A percentile compares a stretch with the other conserved stretches of the same genome.
Evolutionary conservation across 2,113 vertebrate species (phyloP).

Genomic region (Crotalus helleri): DNA sequence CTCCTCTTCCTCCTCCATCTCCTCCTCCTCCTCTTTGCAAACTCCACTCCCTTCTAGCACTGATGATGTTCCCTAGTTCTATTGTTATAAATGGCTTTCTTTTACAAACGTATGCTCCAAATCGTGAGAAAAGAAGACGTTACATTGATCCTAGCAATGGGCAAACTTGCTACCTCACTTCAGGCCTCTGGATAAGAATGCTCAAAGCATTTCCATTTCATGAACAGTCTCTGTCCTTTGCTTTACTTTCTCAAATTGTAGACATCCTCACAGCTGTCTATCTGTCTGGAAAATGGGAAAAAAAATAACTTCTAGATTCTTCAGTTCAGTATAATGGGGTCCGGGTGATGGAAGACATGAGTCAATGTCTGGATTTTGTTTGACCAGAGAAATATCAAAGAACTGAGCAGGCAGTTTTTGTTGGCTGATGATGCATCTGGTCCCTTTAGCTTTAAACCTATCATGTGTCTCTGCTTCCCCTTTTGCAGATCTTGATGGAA

Average conservation of each 20-base stretch:
- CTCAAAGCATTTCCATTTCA: not conserved
- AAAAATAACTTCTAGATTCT: not conserved
- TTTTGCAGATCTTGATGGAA: not conserved
- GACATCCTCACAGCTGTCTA: not conserved
- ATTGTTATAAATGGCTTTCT: not conserved
- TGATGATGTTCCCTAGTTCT: no score
- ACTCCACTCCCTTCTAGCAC: no score
- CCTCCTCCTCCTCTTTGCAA: no score
- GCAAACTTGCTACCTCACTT: not conserved
- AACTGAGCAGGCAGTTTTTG: no score
- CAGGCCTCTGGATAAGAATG: not conserved
- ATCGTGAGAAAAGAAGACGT: not conserved
- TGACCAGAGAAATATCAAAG: not conserved
- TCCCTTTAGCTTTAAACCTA: not conserved
- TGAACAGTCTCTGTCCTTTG: not conserved
- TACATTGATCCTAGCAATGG: not conserved
- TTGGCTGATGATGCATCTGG: not conserved
- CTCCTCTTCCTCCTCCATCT: no score
- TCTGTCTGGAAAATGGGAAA: not conserved
- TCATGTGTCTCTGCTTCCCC: not conserved
- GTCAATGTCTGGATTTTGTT: not conserved
- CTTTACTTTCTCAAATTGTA: not conserved
- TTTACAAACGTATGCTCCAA: not conserved
- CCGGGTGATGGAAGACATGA: not conserved
- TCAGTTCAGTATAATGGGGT: not conserved